Conservation (phyloP, 2,888 invertebrate species). For the Tinea semifulvella region DNA sequence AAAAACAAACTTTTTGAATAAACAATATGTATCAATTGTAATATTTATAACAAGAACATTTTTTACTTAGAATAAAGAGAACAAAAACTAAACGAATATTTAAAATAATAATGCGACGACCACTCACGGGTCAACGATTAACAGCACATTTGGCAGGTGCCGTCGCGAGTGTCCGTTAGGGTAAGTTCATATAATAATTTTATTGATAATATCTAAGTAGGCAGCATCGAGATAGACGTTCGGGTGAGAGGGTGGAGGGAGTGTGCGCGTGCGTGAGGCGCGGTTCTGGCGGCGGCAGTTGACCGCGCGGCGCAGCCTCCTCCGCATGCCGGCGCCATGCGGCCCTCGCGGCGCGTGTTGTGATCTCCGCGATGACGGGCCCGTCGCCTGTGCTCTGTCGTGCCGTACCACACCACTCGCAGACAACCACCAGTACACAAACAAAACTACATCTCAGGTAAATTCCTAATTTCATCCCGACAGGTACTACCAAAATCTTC, state of each 20-base stretch:
- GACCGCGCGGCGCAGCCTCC: constrained; percentile 26
- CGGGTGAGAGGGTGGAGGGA: constrained; percentile 36
- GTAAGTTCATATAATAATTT: constrained; percentile 55
- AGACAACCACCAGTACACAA: constrained; percentile 61
- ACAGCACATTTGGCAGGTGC: constrained; percentile 34
- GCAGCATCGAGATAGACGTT: constrained; percentile 40
- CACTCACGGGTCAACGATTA: constrained; percentile 10
- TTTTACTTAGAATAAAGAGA: no score
- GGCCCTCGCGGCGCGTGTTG: constrained; percentile 53
- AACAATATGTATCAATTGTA: no score
- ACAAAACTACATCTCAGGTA: constrained; percentile 56
- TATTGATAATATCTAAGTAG: constrained; percentile 64
- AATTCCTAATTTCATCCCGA: constrained; percentile 45
- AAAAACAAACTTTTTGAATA: no score
- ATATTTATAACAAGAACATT: no score
- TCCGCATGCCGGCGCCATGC: constrained; percentile 30
- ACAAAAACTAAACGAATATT: neutral
- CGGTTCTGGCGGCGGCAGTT: constrained; percentile 32
- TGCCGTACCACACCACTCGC: constrained; percentile 31
- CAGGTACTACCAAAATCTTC: no score
- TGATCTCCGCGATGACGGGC: constrained; percentile 28
- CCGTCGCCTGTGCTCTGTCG: constrained; percentile 30
- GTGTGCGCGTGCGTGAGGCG: constrained; percentile 43
- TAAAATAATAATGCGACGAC: constrained; percentile 5
- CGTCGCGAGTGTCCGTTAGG: constrained; percentile 18